Evolutionary conservation across 2,888 invertebrate species (phyloP).

Genomic region (Plusia festucae): DNA sequence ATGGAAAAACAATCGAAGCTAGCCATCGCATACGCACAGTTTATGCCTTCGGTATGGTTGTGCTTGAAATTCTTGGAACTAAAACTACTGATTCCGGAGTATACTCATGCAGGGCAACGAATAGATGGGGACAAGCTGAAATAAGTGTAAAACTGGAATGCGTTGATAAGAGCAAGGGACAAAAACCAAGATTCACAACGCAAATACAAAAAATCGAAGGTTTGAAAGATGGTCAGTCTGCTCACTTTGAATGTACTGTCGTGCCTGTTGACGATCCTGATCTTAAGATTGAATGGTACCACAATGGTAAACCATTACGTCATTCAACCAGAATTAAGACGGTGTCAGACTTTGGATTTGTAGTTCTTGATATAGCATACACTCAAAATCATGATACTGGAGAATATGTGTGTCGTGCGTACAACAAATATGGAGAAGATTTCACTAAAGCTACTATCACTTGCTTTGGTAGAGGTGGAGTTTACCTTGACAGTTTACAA

Average conservation of each 20-base stretch:
- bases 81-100: slow-evolving; percentile 97
- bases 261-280: slow-evolving; percentile 98
- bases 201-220: slow-evolving; percentile 95
- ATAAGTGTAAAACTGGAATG: slow-evolving; percentile 95
- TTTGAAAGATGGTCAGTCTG: slow-evolving; percentile 97
- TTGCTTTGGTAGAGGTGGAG: slow-evolving; percentile 95
- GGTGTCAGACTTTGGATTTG: slow-evolving; percentile 98
- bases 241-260: slow-evolving; percentile 98
- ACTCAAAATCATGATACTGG: slow-evolving; percentile 97
- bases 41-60: slow-evolving; percentile 99
- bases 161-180: slow-evolving; percentile 95
- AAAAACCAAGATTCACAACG: slow-evolving; percentile 96
- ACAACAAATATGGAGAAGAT: slow-evolving; percentile 97
- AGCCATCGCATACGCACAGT: slow-evolving; percentile 97
- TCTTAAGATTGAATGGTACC: slow-evolving; percentile 98
- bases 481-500: slow-evolving; percentile 96
- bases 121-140: slow-evolving; percentile 96
- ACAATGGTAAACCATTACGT: slow-evolving; percentile 96
- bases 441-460: slow-evolving; percentile 95
- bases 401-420: slow-evolving; percentile 97
- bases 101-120: slow-evolving; percentile 96
- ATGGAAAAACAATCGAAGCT: slow-evolving; percentile 96
- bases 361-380: slow-evolving; percentile 98
- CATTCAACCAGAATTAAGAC: slow-evolving; percentile 97
- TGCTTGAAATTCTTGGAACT: slow-evolving; percentile 98